phyloP scores from a whole-genome alignment of 2,888 invertebrate species.

The Pachliopta kotzebuea region DNA sequence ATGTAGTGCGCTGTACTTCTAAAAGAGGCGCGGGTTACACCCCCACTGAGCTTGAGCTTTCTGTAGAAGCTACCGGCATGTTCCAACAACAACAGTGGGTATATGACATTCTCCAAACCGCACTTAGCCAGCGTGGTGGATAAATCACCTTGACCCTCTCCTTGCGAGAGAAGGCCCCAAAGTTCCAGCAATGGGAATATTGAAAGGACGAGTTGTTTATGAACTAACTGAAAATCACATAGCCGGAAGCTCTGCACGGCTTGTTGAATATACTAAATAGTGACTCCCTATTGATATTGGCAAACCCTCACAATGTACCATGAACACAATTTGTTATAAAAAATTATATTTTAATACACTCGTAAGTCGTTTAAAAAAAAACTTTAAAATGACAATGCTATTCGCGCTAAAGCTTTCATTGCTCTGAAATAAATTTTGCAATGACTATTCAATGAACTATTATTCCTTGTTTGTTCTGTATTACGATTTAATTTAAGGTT shows the following conservation, averaged over 20 bases:
- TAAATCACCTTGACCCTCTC: too few relatives aligned
- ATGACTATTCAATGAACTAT: conserved; percentile 35
- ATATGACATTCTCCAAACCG: too few relatives aligned
- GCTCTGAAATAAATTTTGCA: conserved; percentile 31
- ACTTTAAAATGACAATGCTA: conserved; percentile 44
- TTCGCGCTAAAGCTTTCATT: conserved; percentile 28
- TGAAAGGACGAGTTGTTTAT: conserved; percentile 20
- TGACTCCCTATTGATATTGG: conserved; percentile 70
- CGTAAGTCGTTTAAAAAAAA: conserved; percentile 33
- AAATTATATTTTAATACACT: conserved; percentile 55
- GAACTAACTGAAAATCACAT: conserved; percentile 52
- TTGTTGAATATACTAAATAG: conserved; percentile 50
- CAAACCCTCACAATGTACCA: conserved; percentile 75
- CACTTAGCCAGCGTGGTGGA: too few relatives aligned
- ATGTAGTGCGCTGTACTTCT: too few relatives aligned
- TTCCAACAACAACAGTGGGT: too few relatives aligned
- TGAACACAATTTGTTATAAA: conserved; percentile 38
- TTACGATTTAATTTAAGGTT: conserved; percentile 23
- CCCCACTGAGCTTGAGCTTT: too few relatives aligned
- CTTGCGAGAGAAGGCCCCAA: too few relatives aligned
- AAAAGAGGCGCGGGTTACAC: too few relatives aligned
- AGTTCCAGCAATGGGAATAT: too few relatives aligned
- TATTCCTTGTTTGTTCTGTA: conserved; percentile 25
- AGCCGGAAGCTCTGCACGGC: conserved; percentile 65
- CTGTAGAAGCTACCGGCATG: too few relatives aligned